Conservation (phyloP, 2,888 invertebrate genomes). For the Nomada hirtipes region DNA sequence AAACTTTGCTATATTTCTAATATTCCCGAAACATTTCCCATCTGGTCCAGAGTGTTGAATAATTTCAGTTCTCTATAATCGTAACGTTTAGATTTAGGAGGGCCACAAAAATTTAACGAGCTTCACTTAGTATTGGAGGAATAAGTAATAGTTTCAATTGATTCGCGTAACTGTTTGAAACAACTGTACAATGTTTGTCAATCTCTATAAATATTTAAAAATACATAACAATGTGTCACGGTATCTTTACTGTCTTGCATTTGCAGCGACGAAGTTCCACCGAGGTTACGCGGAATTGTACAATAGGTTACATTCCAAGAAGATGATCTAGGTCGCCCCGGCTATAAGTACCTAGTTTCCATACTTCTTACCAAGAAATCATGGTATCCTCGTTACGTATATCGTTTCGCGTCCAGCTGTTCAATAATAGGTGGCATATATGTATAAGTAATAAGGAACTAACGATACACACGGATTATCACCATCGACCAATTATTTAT, state of each 20-base stretch:
- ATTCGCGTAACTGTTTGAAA: neutral
- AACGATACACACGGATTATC: too few species aligned
- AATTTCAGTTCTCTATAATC: neutral
- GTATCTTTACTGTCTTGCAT: slow-evolving; percentile 25
- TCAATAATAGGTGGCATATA: neutral
- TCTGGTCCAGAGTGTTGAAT: neutral
- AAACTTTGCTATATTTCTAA: neutral
- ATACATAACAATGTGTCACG: neutral
- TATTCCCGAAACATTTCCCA: neutral
- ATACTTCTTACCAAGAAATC: slow-evolving; percentile 64
- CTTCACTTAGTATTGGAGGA: neutral
- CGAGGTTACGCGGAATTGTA: slow-evolving; percentile 25
- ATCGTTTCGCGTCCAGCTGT: neutral
- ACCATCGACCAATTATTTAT: neutral
- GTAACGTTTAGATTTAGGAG: neutral
- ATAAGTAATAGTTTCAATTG: neutral
- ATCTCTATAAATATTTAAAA: neutral
- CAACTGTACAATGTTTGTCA: neutral
- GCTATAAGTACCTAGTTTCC: slow-evolving; percentile 55
- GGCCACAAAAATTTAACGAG: neutral
- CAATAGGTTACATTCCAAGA: slow-evolving; percentile 71
- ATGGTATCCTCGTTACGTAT: slow-evolving; percentile 30
- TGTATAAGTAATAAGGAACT: slow-evolving; percentile 3
- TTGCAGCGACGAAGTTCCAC: slow-evolving; percentile 43
- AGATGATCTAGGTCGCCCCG: slow-evolving; percentile 73